A percentile compares a stretch with the other conserved stretches of the same genome.
phyloP scores from a whole-genome alignment of 2,888 invertebrate species.

The Biston betularia region DNA sequence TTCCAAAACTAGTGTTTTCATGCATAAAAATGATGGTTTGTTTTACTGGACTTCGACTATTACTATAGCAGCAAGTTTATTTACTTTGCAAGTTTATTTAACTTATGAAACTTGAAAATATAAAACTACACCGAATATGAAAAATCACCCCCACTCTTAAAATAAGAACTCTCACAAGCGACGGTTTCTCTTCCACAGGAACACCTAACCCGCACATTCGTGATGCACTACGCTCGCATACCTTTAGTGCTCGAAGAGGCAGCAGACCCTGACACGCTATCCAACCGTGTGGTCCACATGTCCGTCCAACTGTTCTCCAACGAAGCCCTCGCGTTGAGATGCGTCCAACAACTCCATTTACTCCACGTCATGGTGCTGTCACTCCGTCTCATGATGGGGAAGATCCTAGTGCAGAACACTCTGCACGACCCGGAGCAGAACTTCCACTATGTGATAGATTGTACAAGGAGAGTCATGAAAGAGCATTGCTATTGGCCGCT shows the following conservation, averaged over 20 bases:
- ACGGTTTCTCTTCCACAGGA: constrained; percentile 83
- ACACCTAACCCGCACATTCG: constrained; percentile 96
- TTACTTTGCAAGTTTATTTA: too few species aligned
- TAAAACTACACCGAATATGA: too few species aligned
- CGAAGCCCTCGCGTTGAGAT: constrained; percentile 94
- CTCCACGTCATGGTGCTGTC: constrained; percentile 98
- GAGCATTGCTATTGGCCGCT: constrained; percentile 99
- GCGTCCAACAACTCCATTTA: constrained; percentile 95
- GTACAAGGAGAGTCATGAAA: constrained; percentile 96
- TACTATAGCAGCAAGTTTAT: too few species aligned
- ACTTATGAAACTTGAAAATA: too few species aligned
- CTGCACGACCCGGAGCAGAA: constrained; percentile 93
- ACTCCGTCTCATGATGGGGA: constrained; percentile 94
- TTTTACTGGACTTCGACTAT: too few species aligned
- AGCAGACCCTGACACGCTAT: constrained; percentile 95
- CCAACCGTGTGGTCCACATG: constrained; percentile 98
- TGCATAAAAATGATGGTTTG: too few species aligned
- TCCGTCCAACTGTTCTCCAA: constrained; percentile 98
- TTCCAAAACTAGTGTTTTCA: too few species aligned
- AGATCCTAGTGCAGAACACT: constrained; percentile 94
- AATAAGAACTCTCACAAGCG: not conserved
- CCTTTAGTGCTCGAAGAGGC: constrained; percentile 95
- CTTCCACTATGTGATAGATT: constrained; percentile 96
- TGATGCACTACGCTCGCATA: constrained; percentile 97
- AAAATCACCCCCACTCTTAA: too few species aligned